Evolutionary conservation across 1,140 invertebrate species (phyloP).

Genomic region (Ceratosolen solmsi): DNA sequence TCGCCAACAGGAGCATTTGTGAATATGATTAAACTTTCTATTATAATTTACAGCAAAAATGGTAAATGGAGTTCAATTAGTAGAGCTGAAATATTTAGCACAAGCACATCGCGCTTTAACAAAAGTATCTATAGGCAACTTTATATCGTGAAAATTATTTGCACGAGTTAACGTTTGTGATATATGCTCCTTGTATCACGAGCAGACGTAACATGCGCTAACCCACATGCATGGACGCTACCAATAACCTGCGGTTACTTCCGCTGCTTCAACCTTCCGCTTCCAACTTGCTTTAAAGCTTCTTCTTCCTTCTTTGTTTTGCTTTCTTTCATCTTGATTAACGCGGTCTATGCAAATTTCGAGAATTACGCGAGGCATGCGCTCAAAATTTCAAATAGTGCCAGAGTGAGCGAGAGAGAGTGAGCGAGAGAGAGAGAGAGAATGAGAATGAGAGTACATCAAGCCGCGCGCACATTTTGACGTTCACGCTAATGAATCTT

Average conservation of each 20-base stretch:
- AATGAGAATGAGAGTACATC: slow-evolving; percentile 16
- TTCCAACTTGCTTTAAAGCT: slow-evolving; percentile 3
- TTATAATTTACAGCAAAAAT: not conserved
- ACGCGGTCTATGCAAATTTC: slow-evolving; percentile 47
- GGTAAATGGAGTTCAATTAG: not conserved
- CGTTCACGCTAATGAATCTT: slow-evolving; percentile 43
- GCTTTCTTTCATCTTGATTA: slow-evolving; percentile 50
- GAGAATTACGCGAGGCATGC: slow-evolving; percentile 20
- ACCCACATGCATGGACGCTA: too few species aligned
- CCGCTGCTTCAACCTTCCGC: not conserved
- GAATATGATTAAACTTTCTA: not conserved
- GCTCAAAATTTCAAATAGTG: slow-evolving; percentile 46
- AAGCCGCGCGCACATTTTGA: slow-evolving; percentile 24
- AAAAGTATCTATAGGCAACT: slow-evolving; percentile 8
- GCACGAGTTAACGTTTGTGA: slow-evolving; percentile 25
- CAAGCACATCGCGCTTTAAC: not conserved
- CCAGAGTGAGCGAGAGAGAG: not conserved
- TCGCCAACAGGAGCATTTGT: not conserved
- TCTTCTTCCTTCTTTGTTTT: slow-evolving; percentile 14
- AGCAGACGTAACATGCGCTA: slow-evolving; percentile 11
- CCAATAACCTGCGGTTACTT: slow-evolving; percentile 14
- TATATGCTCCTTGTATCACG: slow-evolving; percentile 25
- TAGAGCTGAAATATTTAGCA: not conserved
- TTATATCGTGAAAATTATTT: slow-evolving; percentile 40
- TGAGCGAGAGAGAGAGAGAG: too few species aligned